Base-by-base conservation (phyloP, 92 coral and sea anemone species). In the Heliopora coerulea region DNA sequence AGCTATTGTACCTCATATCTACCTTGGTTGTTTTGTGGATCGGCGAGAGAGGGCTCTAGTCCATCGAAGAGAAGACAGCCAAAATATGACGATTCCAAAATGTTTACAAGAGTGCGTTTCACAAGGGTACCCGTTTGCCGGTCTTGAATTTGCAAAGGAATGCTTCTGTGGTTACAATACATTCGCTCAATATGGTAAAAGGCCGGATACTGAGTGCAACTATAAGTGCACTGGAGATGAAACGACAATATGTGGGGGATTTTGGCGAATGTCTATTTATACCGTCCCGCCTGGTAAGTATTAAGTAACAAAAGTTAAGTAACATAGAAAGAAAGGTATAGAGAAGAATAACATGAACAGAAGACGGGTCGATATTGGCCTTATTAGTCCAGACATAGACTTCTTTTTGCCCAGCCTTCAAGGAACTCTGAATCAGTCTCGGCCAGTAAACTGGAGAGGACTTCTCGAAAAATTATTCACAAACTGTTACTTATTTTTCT, bases 221-320 rank as follows among this genome's bases (percentile, higher is more conserved):
- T 5, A 5, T 3, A 6, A 17, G 6, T 50, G 58, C 26, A 50
- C 58, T 5, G 58, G 58, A 17, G 58, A 50, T 50, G 19, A 17
- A 17, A 17, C 58, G 6, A 17, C 20, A 17, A 50, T 50, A 17
- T 50, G 58, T 50, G 58, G 58, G 58, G 58, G 58, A 17, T 5
- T 17, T 5, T 50, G 58, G 58, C 58, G 58, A 17, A 23, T 23
- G 26, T 50, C 58, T 5, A 6, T 17, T 3, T 50, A 50, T 23
- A 50, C 58, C 17, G 58, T 50, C 9, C 58, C 58, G 19, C 58
- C 58, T 17, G 58, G 58, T 50, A 23, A 23, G 58, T 50, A 5
- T 12, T n/a, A n/a, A 12, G 5, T 37, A 37, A 37, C 42, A 37
- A 37, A 37, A 37, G 12, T 37, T 4, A 5, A 37, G 42, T 12